A percentile compares a stretch with the other conserved stretches of the same genome.
Evolutionary conservation across 2,797 vertebrate genomes (phyloP).

Genomic region (Typhlichthys subterraneus): DNA sequence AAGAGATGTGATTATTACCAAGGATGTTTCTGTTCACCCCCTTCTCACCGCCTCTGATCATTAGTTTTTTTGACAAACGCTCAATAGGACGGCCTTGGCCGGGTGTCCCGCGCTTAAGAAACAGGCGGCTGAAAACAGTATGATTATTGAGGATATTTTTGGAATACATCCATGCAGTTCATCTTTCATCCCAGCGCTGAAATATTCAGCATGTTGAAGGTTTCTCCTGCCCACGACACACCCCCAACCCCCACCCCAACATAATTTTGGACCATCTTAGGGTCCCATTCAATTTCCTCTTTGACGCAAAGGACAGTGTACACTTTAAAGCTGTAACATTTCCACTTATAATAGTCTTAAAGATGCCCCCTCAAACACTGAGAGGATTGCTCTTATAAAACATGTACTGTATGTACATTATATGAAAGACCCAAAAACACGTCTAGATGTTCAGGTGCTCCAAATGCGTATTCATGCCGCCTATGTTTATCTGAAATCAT

Average conservation of each 20-base stretch:
- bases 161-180: conserved; percentile 72
- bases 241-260: conserved; percentile 18
- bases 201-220: conserved; percentile 60
- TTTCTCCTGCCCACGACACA: conserved; percentile 1
- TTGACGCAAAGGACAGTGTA: no score
- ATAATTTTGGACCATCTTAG: conserved; percentile 57
- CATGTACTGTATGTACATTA: conserved; percentile 34
- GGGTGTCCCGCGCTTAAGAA: conserved; percentile 64
- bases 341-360: conserved; percentile 51
- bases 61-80: conserved; percentile 64
- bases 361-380: conserved; percentile 54
- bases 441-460: conserved; percentile 50
- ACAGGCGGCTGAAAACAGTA: conserved; percentile 60
- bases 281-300: not conserved
- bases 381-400: conserved; percentile 25
- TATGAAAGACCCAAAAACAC: conserved; percentile 40
- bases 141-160: conserved; percentile 73
- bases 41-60: conserved; percentile 31
- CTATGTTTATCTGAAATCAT: conserved; percentile 65
- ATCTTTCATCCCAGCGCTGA: conserved; percentile 74
- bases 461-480: conserved; percentile 43
- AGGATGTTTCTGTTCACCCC: conserved; percentile 55
- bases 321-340: no score
- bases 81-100: conserved; percentile 73
- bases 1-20: conserved; percentile 81